Conservation (phyloP, 2,797 vertebrate genomes). For the Oryzias sinensis region DNA sequence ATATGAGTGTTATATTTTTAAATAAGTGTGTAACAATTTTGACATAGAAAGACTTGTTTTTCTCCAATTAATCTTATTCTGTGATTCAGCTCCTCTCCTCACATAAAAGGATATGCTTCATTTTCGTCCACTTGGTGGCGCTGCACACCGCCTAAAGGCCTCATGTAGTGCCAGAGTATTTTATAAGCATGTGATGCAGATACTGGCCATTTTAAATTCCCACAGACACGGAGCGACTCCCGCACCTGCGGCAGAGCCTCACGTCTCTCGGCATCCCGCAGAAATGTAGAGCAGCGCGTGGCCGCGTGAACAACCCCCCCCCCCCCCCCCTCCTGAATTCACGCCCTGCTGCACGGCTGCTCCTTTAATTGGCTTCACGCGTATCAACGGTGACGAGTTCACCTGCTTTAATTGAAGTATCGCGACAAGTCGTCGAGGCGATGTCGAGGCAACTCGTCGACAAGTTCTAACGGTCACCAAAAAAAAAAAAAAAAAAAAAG, state of each 20-base stretch:
- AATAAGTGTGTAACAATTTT: no score
- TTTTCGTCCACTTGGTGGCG: slow-evolving; percentile 35
- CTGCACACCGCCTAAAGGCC: slow-evolving; percentile 22
- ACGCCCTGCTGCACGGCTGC: slow-evolving; percentile 24
- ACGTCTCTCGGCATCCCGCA: slow-evolving; percentile 15
- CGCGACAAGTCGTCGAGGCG: slow-evolving; percentile 43
- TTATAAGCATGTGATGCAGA: slow-evolving; percentile 31
- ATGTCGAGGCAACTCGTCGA: slow-evolving; percentile 22
- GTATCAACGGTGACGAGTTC: slow-evolving; percentile 12
- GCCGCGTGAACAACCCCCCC: background rate
- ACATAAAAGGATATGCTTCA: background rate
- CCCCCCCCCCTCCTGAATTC: slow-evolving; percentile 14
- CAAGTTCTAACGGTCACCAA: slow-evolving; percentile 1
- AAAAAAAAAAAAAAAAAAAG: slow-evolving; percentile 5
- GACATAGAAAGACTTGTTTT: no score
- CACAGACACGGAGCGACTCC: background rate
- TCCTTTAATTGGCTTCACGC: slow-evolving; percentile 48
- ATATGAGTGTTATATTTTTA: no score
- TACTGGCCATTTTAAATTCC: slow-evolving; percentile 4
- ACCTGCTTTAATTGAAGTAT: slow-evolving; percentile 57
- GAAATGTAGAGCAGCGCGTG: slow-evolving; percentile 41
- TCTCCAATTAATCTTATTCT: background rate
- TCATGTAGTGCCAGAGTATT: slow-evolving; percentile 11
- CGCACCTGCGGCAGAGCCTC: background rate
- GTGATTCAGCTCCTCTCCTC: background rate